Percentiles rank a stretch among this genome's conserved stretches.
phyloP scores from a whole-genome alignment of 2,113 vertebrate species.

The Perognathus longimembris region DNA sequence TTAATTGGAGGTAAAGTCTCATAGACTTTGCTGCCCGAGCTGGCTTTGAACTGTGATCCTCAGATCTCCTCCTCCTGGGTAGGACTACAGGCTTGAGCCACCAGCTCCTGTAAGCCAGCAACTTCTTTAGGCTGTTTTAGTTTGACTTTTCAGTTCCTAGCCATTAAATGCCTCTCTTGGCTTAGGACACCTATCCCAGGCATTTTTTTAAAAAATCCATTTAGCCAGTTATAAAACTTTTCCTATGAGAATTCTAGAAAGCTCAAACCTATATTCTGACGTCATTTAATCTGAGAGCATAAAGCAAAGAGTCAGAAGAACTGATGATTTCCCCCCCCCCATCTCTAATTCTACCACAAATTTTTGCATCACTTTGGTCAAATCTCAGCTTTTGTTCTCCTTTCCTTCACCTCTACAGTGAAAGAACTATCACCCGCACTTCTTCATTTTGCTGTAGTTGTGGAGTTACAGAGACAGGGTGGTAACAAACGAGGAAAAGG shows the following conservation, averaged over 20 bases:
- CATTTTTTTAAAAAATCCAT: background rate
- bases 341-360: background rate
- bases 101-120: background rate
- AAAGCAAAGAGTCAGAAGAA: background rate
- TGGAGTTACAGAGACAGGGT: background rate
- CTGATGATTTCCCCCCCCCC: no score
- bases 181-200: background rate
- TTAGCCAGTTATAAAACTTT: background rate
- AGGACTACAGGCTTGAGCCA: no score
- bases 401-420: background rate
- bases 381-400: background rate
- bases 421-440: background rate
- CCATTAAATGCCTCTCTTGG: background rate
- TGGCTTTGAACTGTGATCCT: no score
- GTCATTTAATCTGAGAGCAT: background rate
- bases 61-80: no score
- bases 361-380: background rate
- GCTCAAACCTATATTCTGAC: background rate
- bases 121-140: background rate
- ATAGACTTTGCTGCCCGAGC: no score
- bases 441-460: background rate
- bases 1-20: no score
- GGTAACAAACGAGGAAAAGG: background rate
- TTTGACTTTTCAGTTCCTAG: background rate
- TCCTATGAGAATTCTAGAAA: background rate